These are phyloP conservation scores for Karalla daura DNA, from an alignment of 2,797 vertebrate genomes.

Conservation along the genomic window DNA sequence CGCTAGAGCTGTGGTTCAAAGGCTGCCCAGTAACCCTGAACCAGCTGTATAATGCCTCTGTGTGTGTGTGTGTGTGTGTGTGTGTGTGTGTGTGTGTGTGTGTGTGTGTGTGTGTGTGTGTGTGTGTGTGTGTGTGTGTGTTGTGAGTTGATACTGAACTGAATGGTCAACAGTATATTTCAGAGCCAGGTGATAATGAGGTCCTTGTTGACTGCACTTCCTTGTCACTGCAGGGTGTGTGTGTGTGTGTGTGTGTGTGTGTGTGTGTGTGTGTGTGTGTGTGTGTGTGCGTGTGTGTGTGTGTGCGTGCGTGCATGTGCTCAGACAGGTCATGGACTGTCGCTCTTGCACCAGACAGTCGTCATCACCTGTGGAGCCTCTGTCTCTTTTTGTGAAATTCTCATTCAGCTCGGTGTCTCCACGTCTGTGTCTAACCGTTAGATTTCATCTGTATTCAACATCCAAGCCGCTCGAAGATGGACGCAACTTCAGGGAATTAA, in stretches of 20 bases:
- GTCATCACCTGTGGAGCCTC: conserved; percentile 52
- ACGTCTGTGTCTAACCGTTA: neutral
- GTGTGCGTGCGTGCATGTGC: conserved; percentile 27
- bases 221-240: conserved; percentile 43
- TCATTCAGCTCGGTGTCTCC: conserved; percentile 1
- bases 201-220: conserved; percentile 40
- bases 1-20: conserved; percentile 59
- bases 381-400: conserved; percentile 38
- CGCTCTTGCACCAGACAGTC: conserved; percentile 57
- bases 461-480: no score
- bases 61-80: no score
- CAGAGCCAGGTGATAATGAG: conserved; percentile 68
- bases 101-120: conserved; percentile 28
- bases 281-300: conserved; percentile 5
- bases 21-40: conserved; percentile 54
- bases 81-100: conserved; percentile 32
- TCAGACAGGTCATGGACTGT: conserved; percentile 63
- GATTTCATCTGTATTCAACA: no score
- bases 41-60: conserved; percentile 22
- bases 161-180: conserved; percentile 48
- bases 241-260: conserved; percentile 21
- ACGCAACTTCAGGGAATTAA: neutral
- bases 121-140: conserved; percentile 27
- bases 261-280: conserved; percentile 37
- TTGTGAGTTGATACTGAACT: conserved; percentile 32